phyloP scores from a whole-genome alignment of 2,113 vertebrate genomes.

The Riparia riparia region DNA sequence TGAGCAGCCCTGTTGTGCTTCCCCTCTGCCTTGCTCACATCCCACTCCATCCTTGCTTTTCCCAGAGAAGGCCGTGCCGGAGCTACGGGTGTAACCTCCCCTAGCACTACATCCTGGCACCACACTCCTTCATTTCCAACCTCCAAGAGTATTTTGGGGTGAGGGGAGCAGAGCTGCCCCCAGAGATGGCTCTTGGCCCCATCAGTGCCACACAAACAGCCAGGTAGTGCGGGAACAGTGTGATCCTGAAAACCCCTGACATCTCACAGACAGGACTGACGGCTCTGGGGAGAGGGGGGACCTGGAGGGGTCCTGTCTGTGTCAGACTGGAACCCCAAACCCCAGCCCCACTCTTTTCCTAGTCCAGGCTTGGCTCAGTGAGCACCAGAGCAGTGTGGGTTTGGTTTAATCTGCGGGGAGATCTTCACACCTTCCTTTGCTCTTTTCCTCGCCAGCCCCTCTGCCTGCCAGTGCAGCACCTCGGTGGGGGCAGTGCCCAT shows the following conservation, averaged over 20 bases:
- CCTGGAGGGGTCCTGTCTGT: not conserved
- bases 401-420: slow-evolving; percentile 7
- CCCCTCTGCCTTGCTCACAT: not conserved
- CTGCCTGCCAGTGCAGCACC: not conserved
- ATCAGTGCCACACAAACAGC: rapidly evolving
- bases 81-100: not conserved
- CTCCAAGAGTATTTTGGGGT: not conserved
- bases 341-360: rapidly evolving
- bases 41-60: not conserved
- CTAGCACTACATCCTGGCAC: rapidly evolving
- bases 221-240: not conserved
- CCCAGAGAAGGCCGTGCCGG: not conserved
- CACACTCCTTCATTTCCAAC: rapidly evolving
- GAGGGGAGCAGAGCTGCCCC: not conserved
- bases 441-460: slow-evolving; percentile 31
- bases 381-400: not conserved
- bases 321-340: not conserved
- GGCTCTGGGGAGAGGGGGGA: not conserved
- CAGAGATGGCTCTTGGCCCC: not conserved
- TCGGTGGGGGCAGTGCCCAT: slow-evolving; percentile 31
- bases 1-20: rapidly evolving
- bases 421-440: slow-evolving; percentile 60
- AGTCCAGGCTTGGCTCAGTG: not conserved
- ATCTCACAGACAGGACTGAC: not conserved
- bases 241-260: rapidly evolving